Conservation (phyloP, 1,140 invertebrate genomes). For the Chrysoperla carnea region DNA sequence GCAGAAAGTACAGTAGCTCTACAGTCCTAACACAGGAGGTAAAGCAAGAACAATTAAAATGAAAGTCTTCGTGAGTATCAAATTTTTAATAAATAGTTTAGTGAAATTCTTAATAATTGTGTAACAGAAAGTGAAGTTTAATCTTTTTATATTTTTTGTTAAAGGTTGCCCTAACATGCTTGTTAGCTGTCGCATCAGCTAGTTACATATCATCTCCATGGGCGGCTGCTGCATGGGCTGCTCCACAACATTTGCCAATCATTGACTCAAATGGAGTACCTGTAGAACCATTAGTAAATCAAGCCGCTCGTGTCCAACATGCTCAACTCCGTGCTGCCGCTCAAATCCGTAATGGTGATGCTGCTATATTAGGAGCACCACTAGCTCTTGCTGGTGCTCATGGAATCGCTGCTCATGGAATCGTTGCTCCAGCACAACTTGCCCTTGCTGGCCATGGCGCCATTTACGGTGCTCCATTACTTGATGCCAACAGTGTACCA, state of each 20-base stretch:
- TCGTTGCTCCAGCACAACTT: neutral
- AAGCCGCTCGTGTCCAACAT: neutral
- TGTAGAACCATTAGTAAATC: neutral
- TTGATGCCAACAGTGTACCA: slow-evolving; percentile 18
- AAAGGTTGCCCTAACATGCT: neutral
- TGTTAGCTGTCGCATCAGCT: neutral
- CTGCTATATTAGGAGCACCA: neutral
- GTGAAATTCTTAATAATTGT: neutral
- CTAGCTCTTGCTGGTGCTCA: neutral
- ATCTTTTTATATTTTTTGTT: neutral
- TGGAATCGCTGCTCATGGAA: neutral
- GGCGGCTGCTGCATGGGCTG: neutral
- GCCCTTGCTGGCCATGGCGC: neutral
- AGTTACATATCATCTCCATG: neutral
- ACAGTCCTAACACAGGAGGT: neutral
- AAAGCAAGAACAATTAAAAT: neutral
- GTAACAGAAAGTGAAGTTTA: neutral
- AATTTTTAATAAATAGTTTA: neutral
- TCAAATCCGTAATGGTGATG: neutral
- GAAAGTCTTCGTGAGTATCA: neutral
- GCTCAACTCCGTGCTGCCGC: neutral
- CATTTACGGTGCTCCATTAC: neutral
- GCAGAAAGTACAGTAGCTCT: neutral
- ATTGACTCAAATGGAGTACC: neutral
- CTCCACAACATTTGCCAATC: neutral